Base-by-base conservation (phyloP, 1,140 invertebrate genomes). In the Antheraea pernyi region DNA sequence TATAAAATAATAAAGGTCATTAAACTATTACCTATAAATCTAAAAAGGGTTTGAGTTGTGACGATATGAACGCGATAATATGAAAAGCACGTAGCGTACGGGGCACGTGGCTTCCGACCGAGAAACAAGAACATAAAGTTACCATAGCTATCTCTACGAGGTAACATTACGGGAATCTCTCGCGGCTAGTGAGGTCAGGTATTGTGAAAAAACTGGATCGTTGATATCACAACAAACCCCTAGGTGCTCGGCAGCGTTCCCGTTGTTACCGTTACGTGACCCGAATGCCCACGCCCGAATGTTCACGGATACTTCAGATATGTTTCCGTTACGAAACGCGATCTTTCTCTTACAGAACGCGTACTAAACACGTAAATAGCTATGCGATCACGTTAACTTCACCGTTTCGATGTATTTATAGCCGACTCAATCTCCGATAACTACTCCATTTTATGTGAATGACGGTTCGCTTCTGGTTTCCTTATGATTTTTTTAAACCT, bases 201-300 rank as follows among this genome's bases (percentile, higher is more conserved):
- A 88, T 84, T 85, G 81, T 83, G 77, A 85, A 88, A 86, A 86
- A 85, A 79, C 76, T 72, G 74, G 74, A 42, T 30, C 65, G 78
- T 78, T 79, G 82, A 89, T 88, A 89, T 87, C 86, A 87, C 85
- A 86, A 88, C 86, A 88, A 87, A 86, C 86, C 83, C 79, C 81
- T 75, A 78, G 86, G 81, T 84, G 79, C 79, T 79, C 77, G 79
- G 81, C 83, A 73, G 80, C 83, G 82, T 80, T 79, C 73, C 82
- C 82, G 83, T 86, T 88, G 85, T 86, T 86, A 77, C 80, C 75
- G 67, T 72, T 58, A 91, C 88, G 88, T 91, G 88, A 86, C 79
- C 80, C 73, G 88, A 80, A 88, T 90, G 76, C 76, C 73, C 76
- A 81, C 77, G 78, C 75, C 82, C 67, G 71, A 81, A 83, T 77